Evolutionary conservation across 2,797 vertebrate genomes (phyloP), one percentile per base, ranked within the genome.

Genomic region (Falco novaeseelandiae): DNA sequence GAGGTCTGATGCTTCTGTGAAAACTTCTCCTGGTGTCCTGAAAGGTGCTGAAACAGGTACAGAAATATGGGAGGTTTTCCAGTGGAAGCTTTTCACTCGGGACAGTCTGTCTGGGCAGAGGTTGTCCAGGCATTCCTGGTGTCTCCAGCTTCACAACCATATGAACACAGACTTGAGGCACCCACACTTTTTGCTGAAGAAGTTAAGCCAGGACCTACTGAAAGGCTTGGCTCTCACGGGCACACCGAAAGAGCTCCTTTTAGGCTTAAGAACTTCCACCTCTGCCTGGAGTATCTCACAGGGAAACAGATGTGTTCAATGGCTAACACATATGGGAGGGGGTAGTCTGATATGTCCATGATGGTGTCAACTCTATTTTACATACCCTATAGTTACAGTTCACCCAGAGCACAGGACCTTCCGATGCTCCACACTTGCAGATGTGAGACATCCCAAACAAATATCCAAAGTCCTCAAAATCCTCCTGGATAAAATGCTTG

Each of bases 321-420:
- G 13, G 30, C 11, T 34, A 86, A 40, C 57, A 85, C 0, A 1
- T 38, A 55, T 0, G 0, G n/a, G 22, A 66, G 8, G 0, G 1
- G 5, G 16, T 5, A 76, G 21, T 30, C 49, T 46, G 30, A 5
- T 59, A 26, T 7, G 7, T 27, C 29, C 20, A 29, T 4, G 12
- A 61, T 17, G 16, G 14, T 54, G 12, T 22, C 25, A 83, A 10
- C 27, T 86, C n/a, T 26, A 6, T 42, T 88, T 81, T 65, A n/a
- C 3, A 16, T 5, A 62, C 14, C 15, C 49, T 48, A 4, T 7
- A 69, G 44, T 25, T 38, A 57, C 0, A 2, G 40, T 9, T 91
- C 61, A 67, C 27, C 8, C 36, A 78, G 57, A 71, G 18, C 38
- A 25, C 40, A 77, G n/a, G n/a, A 80, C 38, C 9, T 83, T 82